Percentiles rank a stretch among this genome's conserved stretches.
These are phyloP conservation scores for Philypnodon macrostomus DNA, from an alignment of 2,797 vertebrate genomes.

Conservation along the genomic window DNA sequence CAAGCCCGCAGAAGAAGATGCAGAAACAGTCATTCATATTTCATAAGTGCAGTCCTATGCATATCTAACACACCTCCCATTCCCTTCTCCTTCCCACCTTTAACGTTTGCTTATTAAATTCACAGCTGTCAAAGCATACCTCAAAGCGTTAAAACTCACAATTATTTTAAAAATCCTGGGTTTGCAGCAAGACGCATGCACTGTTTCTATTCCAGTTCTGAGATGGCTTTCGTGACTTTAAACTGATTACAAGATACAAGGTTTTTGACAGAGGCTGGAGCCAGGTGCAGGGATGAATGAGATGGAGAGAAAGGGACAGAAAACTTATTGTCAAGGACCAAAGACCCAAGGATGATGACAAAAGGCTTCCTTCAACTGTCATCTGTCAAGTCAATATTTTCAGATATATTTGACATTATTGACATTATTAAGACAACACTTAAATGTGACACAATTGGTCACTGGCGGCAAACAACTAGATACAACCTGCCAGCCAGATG, in stretches of 20 bases:
- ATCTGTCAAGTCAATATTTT: too few species aligned
- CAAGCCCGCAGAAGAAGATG: constrained; percentile 60
- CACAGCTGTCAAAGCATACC: constrained; percentile 65
- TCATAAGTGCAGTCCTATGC: constrained; percentile 60
- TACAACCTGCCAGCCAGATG: too few species aligned
- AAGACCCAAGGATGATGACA: constrained; percentile 11
- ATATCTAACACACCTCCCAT: constrained; percentile 12
- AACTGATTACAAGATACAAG: constrained; percentile 69
- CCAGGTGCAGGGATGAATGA: constrained; percentile 31
- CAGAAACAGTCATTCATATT: constrained; percentile 76
- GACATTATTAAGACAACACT: too few species aligned
- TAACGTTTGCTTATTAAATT: constrained; percentile 73
- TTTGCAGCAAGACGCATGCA: constrained; percentile 15
- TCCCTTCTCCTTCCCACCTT: constrained; percentile 41
- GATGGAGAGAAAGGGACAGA: constrained; percentile 13
- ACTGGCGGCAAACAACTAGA: too few species aligned
- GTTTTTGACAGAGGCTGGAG: constrained; percentile 65
- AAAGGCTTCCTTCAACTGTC: constrained; percentile 1
- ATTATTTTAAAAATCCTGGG: constrained; percentile 49
- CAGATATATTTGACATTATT: too few species aligned
- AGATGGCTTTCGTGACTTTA: constrained; percentile 55
- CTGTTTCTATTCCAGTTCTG: constrained; percentile 38
- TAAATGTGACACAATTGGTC: too few species aligned
- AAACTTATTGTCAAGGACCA: constrained; percentile 34
- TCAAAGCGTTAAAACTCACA: constrained; percentile 51